Evolutionary conservation across 1,140 invertebrate genomes (phyloP), one percentile per base, ranked within the genome.

Genomic region (Cotesia glomerata): DNA sequence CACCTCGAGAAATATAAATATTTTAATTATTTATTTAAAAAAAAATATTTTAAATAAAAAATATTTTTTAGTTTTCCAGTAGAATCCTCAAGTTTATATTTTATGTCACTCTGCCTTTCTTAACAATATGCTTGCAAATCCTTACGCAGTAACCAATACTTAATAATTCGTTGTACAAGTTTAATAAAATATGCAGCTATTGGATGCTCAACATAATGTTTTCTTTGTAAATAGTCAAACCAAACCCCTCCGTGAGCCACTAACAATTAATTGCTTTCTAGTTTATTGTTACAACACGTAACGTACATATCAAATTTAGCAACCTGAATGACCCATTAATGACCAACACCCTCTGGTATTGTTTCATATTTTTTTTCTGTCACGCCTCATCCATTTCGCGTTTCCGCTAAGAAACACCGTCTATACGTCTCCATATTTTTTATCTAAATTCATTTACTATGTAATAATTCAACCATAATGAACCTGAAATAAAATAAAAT

Each of bases 361-460:
- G n/a, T n/a, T n/a, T n/a, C n/a, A n/a, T n/a, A 99, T 98, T 83
- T 99, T 97, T 80, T 98, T 95, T 81, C 99, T 98, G 84, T 99
- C 99, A 58, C 97, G 52, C 89, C 89, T 32, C 90, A 91, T 58
- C 91, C 89, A 13, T 85, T 90, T 75, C 91, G 88, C 86, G 96
- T 95, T 81, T 97, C 96, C 64, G 93, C 90, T 68, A 98, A 87
- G 85, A 97, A 99, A 74, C 92, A 95, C 78, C 95, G 94, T 72
- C 99, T 96, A 84, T 98, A 98, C 0, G 93, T 95, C 82, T 98
- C 95, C 75, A 99, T 87, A 88, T 99, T 98, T 85, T 98, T 98
- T 0, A 99, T 98, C 85, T 99, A 99, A 4, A 95, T 95, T 72
- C 97, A 91, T 87, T 99, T 98, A 0, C 98, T 99, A 88, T 98